Evolutionary conservation across 2,888 invertebrate species (phyloP).

Genomic region (Limnephilus marmoratus): DNA sequence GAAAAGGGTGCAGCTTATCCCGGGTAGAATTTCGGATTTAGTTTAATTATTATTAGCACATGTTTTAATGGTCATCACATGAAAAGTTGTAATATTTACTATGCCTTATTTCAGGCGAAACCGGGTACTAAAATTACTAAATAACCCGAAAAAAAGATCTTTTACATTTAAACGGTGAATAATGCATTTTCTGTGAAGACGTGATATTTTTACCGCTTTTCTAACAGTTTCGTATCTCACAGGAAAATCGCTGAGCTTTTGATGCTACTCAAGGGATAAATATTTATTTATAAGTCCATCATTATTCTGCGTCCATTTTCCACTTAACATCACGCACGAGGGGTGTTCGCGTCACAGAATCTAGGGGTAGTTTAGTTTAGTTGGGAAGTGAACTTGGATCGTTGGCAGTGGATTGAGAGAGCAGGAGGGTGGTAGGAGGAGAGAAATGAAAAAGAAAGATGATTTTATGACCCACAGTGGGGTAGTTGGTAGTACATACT

Average conservation of each 20-base stretch:
- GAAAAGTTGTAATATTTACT: no score
- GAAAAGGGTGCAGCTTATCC: no score
- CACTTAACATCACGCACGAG: conserved; percentile 29
- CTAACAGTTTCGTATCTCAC: background rate
- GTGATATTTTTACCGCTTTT: background rate
- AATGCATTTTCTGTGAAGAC: background rate
- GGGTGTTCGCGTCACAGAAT: conserved; percentile 30
- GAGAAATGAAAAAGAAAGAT: background rate
- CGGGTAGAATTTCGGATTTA: no score
- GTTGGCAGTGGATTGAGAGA: background rate
- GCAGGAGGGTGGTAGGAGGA: background rate
- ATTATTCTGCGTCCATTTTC: conserved; percentile 35
- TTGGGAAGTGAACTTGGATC: conserved; percentile 35
- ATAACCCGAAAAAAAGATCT: no score
- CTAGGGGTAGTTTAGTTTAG: conserved; percentile 51
- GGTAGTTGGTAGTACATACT: background rate
- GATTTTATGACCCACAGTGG: background rate
- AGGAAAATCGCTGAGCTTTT: background rate
- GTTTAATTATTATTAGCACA: no score
- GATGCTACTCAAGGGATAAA: background rate
- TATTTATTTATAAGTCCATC: conserved; percentile 16
- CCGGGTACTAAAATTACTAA: no score
- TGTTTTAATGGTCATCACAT: no score
- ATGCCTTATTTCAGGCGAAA: no score
- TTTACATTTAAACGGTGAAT: no score